A percentile compares a stretch with the other conserved stretches of the same genome.
Conservation (phyloP, 2,888 invertebrate species). For the Drosophila tanythrix region DNA sequence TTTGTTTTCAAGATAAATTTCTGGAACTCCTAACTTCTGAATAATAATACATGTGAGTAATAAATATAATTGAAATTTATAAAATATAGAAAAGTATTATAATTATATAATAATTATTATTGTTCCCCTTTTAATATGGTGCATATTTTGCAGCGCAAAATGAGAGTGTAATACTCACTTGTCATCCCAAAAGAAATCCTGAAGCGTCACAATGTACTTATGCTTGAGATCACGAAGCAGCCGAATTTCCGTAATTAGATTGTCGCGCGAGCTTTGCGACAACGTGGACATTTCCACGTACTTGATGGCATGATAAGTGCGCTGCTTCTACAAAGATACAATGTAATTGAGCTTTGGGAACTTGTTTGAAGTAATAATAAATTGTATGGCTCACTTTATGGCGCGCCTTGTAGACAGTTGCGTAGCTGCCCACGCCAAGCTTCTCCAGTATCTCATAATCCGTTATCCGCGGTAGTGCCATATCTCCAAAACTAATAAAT, state of each 20-base stretch:
- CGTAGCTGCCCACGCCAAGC: conserved; percentile 93
- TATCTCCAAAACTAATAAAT: conserved; percentile 23
- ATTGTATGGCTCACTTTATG: conserved; percentile 75
- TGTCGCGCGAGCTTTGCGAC: conserved; percentile 90
- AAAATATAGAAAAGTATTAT: neutral
- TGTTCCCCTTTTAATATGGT: neutral
- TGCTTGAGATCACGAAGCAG: conserved; percentile 92
- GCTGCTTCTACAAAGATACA: conserved; percentile 84
- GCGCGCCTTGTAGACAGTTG: conserved; percentile 92
- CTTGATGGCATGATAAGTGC: conserved; percentile 92
- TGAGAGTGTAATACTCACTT: conserved; percentile 85
- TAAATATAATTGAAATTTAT: neutral
- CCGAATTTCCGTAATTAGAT: conserved; percentile 92
- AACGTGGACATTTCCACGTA: conserved; percentile 91
- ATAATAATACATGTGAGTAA: neutral
- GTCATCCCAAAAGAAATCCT: conserved; percentile 92
- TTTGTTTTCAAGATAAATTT: neutral
- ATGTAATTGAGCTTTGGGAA: conserved; percentile 1
- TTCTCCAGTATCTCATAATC: conserved; percentile 90
- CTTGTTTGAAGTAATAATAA: neutral
- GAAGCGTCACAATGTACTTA: conserved; percentile 92
- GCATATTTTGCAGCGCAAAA: neutral
- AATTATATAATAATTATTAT: neutral
- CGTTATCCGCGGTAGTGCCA: conserved; percentile 85
- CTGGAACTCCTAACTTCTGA: neutral